phyloP scores from a whole-genome alignment of 30 jellyfish, hydroid and myxozoan species.

The Aurelia aurita region DNA sequence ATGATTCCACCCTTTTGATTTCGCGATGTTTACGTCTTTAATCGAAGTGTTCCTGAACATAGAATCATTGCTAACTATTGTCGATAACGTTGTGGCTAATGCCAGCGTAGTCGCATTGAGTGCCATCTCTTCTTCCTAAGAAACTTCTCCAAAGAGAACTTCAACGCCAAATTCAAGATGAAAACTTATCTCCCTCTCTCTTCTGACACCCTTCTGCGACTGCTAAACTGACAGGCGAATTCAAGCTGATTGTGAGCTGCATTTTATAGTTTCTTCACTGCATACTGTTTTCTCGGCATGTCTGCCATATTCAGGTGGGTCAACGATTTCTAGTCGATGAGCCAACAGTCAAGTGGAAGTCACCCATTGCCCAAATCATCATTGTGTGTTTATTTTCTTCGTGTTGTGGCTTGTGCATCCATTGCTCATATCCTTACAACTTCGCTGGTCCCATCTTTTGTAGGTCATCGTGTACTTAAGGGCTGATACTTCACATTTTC shows the following conservation, averaged over 20 bases:
- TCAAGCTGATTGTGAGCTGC: not conserved
- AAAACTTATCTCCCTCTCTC: not conserved
- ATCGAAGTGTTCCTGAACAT: not conserved
- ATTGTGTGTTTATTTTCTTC: conserved; percentile 15
- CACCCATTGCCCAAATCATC: conserved; percentile 13
- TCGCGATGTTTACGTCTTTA: conserved; percentile 26
- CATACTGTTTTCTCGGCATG: not conserved
- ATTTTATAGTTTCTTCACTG: conserved; percentile 4
- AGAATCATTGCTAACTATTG: not conserved
- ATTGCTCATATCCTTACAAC: not conserved
- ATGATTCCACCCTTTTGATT: conserved; percentile 31
- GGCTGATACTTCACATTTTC: no score
- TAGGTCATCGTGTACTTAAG: conserved; percentile 8
- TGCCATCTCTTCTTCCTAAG: conserved; percentile 11
- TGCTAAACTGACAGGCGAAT: conserved; percentile 48
- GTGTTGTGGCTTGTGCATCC: conserved; percentile 16
- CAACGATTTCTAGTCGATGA: not conserved
- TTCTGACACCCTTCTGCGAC: conserved; percentile 12
- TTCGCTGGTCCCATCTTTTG: not conserved
- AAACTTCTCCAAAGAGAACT: not conserved
- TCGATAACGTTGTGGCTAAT: conserved; percentile 46
- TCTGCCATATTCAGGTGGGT: not conserved
- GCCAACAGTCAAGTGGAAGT: conserved; percentile 17
- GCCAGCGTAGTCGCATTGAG: conserved; percentile 36
- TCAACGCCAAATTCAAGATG: not conserved